phyloP scores from a whole-genome alignment of 1,140 invertebrate genomes.

The Drosophila lacteicornis region DNA sequence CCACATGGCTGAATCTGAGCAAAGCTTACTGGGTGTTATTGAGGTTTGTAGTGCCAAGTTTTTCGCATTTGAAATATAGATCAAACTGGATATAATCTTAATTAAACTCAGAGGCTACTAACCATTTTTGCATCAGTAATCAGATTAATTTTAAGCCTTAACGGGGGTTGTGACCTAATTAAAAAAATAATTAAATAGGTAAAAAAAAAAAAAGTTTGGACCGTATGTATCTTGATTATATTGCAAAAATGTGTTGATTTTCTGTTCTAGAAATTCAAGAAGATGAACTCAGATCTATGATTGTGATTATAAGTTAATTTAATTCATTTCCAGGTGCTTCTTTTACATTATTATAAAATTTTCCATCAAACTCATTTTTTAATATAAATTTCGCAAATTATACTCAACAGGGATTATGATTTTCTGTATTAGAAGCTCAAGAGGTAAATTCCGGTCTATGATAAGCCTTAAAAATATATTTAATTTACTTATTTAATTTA shows the following conservation, averaged over 20 bases:
- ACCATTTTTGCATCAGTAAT: neutral
- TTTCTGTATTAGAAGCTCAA: neutral
- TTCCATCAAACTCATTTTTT: too few species aligned
- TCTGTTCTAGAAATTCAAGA: neutral
- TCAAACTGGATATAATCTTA: neutral
- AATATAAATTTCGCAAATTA: too few species aligned
- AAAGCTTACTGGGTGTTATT: neutral
- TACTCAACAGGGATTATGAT: too few species aligned
- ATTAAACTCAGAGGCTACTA: neutral
- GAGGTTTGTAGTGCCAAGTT: neutral
- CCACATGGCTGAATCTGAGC: constrained; percentile 5
- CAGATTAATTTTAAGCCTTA: neutral
- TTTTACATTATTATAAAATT: too few species aligned
- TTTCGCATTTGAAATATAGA: neutral
- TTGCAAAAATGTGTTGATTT: too few species aligned
- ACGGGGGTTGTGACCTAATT: neutral
- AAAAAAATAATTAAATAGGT: neutral
- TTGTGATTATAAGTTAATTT: neutral
- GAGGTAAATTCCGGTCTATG: too few species aligned
- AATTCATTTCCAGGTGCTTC: neutral
- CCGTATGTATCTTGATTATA: too few species aligned
- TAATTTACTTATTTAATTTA: neutral
- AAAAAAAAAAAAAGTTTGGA: too few species aligned
- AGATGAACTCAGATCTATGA: neutral
- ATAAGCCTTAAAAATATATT: too few species aligned